phyloP scores from a whole-genome alignment of 2,113 vertebrate genomes.

The Rutilus rutilus region DNA sequence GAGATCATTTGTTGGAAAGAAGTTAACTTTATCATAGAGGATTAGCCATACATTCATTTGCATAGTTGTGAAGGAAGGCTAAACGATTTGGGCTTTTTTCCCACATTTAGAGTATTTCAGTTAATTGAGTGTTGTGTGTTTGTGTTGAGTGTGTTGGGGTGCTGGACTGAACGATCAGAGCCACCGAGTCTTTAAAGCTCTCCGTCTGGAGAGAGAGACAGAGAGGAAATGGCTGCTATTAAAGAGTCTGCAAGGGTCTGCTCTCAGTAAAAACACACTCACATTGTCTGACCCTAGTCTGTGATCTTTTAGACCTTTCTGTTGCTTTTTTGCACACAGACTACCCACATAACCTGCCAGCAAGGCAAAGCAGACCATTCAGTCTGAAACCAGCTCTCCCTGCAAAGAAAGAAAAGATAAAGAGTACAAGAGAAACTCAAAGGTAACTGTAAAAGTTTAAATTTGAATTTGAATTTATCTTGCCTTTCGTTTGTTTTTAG shows the following conservation, averaged over 20 bases:
- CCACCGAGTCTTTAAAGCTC: constrained; percentile 36
- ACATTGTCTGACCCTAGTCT: constrained; percentile 57
- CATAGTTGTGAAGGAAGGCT: neutral
- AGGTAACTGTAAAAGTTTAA: neutral
- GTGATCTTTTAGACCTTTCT: constrained; percentile 36
- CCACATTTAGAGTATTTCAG: neutral
- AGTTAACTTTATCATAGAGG: neutral
- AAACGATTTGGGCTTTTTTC: neutral
- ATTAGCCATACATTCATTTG: neutral
- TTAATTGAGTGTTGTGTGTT: neutral
- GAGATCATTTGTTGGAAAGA: neutral
- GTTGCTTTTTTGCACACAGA: constrained; percentile 31
- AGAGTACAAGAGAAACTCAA: neutral
- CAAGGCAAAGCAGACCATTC: neutral
- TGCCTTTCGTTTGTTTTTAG: neutral
- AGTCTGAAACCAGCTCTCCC: neutral
- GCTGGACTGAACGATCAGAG: constrained; percentile 21
- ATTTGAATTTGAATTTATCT: neutral
- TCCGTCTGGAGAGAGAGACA: constrained; percentile 46
- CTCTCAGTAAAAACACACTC: constrained; percentile 59
- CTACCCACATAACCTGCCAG: constrained; percentile 27
- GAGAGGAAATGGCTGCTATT: constrained; percentile 59
- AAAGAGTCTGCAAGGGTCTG: constrained; percentile 55
- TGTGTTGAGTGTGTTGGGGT: constrained; percentile 30
- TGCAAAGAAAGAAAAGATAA: neutral